Evolutionary conservation across 1,140 invertebrate genomes (phyloP).

Genomic region (Drosophila prosaltans): DNA sequence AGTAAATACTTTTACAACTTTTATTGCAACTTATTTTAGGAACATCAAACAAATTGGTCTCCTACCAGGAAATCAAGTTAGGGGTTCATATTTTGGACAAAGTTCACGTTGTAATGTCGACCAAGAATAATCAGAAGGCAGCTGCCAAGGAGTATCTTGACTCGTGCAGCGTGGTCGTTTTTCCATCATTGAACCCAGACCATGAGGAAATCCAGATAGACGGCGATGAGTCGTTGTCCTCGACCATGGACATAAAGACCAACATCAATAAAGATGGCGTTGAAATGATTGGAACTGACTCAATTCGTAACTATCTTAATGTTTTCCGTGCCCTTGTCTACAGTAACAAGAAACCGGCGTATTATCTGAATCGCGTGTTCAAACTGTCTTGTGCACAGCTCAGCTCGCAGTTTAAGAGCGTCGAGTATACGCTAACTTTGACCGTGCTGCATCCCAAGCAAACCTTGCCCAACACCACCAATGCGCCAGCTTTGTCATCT

Average conservation of each 20-base stretch:
- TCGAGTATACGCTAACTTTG: constrained; percentile 92
- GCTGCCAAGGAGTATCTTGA: constrained; percentile 87
- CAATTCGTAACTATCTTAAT: constrained; percentile 90
- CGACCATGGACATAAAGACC: constrained; percentile 80
- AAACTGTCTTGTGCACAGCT: constrained; percentile 96
- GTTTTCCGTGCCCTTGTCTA: constrained; percentile 95
- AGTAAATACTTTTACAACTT: background rate
- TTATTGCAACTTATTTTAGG: constrained; percentile 38
- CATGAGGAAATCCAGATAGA: constrained; percentile 89
- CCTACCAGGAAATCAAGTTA: constrained; percentile 79
- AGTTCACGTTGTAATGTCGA: constrained; percentile 58
- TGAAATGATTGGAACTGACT: constrained; percentile 91
- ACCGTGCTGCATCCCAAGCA: constrained; percentile 91
- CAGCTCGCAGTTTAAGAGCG: constrained; percentile 95
- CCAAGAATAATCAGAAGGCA: constrained; percentile 74
- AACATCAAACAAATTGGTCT: constrained; percentile 77
- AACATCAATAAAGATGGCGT: constrained; percentile 89
- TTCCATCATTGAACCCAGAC: constrained; percentile 96
- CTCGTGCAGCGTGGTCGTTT: constrained; percentile 95
- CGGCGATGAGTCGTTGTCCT: constrained; percentile 72
- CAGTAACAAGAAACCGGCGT: constrained; percentile 96
- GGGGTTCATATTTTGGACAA: constrained; percentile 78
- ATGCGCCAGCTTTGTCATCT: constrained; percentile 25
- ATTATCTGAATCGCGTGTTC: constrained; percentile 96
- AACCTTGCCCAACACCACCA: constrained; percentile 61